phyloP scores from a whole-genome alignment of 2,113 vertebrate species.

The Sebastes schlegelii region DNA sequence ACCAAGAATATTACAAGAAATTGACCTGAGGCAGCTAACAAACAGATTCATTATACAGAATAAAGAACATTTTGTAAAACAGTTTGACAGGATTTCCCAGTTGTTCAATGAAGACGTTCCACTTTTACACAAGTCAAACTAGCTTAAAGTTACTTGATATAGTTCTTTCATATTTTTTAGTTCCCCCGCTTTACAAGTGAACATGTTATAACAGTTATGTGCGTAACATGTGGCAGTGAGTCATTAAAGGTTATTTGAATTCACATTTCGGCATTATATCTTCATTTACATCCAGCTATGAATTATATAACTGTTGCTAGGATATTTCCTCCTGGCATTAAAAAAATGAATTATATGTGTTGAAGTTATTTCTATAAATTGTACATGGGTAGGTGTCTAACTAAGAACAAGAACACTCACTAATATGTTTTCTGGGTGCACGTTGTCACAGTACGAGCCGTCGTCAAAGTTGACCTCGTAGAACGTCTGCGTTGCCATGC shows the following conservation, averaged over 20 bases:
- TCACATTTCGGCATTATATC: slow-evolving; percentile 9
- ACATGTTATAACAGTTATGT: not conserved
- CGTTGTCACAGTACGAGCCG: slow-evolving; percentile 96
- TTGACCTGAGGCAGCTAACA: not conserved
- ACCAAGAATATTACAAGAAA: not conserved
- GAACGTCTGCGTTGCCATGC: slow-evolving; percentile 89
- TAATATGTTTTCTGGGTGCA: slow-evolving; percentile 92
- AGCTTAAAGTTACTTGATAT: not conserved
- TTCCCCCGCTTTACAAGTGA: not conserved
- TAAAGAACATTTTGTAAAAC: not conserved
- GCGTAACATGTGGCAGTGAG: slow-evolving; percentile 1
- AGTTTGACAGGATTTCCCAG: not conserved
- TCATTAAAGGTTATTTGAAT: slow-evolving; percentile 13
- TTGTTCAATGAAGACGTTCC: not conserved
- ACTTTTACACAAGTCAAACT: not conserved
- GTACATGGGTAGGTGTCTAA: not conserved
- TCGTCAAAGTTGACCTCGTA: slow-evolving; percentile 98
- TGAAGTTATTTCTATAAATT: not conserved
- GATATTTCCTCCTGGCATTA: not conserved
- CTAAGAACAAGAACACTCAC: slow-evolving; percentile 81
- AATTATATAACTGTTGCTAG: slow-evolving; percentile 6
- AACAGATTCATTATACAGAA: not conserved
- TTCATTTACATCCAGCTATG: slow-evolving; percentile 16
- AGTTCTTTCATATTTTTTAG: not conserved
- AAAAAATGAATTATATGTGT: not conserved